Evolutionary conservation across 2,113 vertebrate species (phyloP), one percentile per base, ranked within the genome.

Genomic region (Amia ocellicauda): DNA sequence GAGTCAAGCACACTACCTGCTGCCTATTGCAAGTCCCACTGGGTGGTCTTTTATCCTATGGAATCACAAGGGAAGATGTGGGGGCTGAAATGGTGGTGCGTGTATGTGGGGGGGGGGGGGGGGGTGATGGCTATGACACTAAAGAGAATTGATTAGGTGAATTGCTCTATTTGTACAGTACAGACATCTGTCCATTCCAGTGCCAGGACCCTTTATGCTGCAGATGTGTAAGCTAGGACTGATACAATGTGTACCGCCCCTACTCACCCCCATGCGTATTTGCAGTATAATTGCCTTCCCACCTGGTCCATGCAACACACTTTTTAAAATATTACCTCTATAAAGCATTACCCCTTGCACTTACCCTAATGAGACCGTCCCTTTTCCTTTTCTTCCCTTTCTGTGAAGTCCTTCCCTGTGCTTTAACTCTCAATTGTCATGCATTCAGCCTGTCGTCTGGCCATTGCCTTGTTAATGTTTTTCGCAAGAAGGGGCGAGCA

Each of bases 111-210:
- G 11, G n/a, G 8, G 49, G 58, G 27, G 49, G 26, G 61, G 53
- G 16, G 71, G 56, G 7, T 36, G 26, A 7, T 51, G 7, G n/a
- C 51, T 57, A 43, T 63, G 11, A 73, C 66, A 81, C 72, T 64
- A 52, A 66, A 42, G 43, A 50, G 20, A 56, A 70, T 80, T 77
- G 68, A 80, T 77, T 80, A 73, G 76, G 68, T 47, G 58, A 83
- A 83, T 86, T 77, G 79, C n/a, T 66, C 64, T 57, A 49, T 23
- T 24, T 24, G 51, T 69, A 80, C 70, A 74, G 75, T 80, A 67
- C 56, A 71, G 58, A 63, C 69, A 64, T 63, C 67, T 74, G 26
- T 41, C 62, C 36, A 22, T 62, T 26, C 26, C 58, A 66, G 5
- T 26, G 19, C 19, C 65, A 31, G 27, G 31, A 54, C 36, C 23